Conservation (phyloP, 2,888 invertebrate genomes). For the Parnassius mnemosyne region DNA sequence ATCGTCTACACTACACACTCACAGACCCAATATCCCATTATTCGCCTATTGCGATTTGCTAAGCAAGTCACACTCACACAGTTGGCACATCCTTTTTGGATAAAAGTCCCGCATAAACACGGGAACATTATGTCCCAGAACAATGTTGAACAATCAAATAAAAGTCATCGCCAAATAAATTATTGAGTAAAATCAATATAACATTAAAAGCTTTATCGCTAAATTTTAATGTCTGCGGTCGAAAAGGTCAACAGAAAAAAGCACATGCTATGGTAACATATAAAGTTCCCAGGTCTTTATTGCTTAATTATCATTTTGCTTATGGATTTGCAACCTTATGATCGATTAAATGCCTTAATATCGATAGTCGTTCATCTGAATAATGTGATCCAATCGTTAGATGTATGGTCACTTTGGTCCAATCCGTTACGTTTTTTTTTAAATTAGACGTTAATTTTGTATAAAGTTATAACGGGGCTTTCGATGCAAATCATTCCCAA, state of each 20-base stretch:
- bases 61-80: too few species aligned
- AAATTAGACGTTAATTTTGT: constrained; percentile 33
- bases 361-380: constrained; percentile 5
- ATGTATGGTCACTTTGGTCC: constrained; percentile 5
- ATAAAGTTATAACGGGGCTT: constrained; percentile 36
- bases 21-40: too few species aligned
- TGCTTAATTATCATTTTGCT: not conserved
- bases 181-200: too few species aligned
- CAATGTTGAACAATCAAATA: too few species aligned
- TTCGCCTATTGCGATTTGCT: too few species aligned
- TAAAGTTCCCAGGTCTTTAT: constrained; percentile 9
- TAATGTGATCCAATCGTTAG: not conserved
- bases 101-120: too few species aligned
- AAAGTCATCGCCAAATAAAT: too few species aligned
- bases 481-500: constrained; percentile 28
- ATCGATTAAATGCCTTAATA: constrained; percentile 3
- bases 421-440: constrained; percentile 23
- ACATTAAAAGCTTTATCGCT: constrained; percentile 3
- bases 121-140: too few species aligned
- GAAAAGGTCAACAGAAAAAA: constrained; percentile 23
- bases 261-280: constrained; percentile 16
- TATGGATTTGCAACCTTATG: constrained; percentile 7
- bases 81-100: too few species aligned
- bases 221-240: constrained; percentile 1
- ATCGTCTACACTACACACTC: too few species aligned